Evolutionary conservation across 1,140 invertebrate species (phyloP), one percentile per base, ranked within the genome.

Genomic region (Thalassaphorura encarpata): DNA sequence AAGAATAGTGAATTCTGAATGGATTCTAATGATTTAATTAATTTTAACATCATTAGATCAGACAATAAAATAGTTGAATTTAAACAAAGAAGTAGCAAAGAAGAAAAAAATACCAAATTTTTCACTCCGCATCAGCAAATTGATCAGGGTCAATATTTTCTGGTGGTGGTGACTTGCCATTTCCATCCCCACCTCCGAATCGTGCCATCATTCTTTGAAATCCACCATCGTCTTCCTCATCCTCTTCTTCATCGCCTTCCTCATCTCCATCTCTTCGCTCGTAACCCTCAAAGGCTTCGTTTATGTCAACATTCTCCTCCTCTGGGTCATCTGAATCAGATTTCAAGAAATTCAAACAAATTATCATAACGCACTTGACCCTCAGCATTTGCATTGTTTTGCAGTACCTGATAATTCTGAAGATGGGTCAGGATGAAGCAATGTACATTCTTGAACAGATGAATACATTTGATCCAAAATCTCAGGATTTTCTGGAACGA

Each of bases 351-450:
- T 41, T 19, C n/a, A 29, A 31, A 28, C 19, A 50, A 48, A 43
- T 13, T 11, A 8, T 43, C 11, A 21, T 6, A 8, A 6, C 11
- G 16, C 42, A 6, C 5, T 11, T 26, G 21, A 26, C 11, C 8
- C 41, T 15, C 13, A 52, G 16, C 18, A 39, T 6, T 51, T 15
- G 18, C 4, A 29, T 23, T 29, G 3, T 3, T 8, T 31, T 33
- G 16, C 21, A 27, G 13, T 40, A 24, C 29, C 48, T 15, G 50
- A 54, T 39, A 54, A 54, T 28, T 61, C 52, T 18, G 55, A 58
- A 6, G 42, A 31, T 5, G 59, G 59, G 57, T 54, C 56, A 13
- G 61, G 56, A 28, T 64, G 58, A 16, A 64, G 42, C 13, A 64
- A 45, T 19, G 56, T 59, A 47, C 63, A 64, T 3, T 61, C 55